A percentile compares a stretch with the other conserved stretches of the same genome.
Evolutionary conservation across 2,888 invertebrate genomes (phyloP).

Genomic region (Apoda limacodes): DNA sequence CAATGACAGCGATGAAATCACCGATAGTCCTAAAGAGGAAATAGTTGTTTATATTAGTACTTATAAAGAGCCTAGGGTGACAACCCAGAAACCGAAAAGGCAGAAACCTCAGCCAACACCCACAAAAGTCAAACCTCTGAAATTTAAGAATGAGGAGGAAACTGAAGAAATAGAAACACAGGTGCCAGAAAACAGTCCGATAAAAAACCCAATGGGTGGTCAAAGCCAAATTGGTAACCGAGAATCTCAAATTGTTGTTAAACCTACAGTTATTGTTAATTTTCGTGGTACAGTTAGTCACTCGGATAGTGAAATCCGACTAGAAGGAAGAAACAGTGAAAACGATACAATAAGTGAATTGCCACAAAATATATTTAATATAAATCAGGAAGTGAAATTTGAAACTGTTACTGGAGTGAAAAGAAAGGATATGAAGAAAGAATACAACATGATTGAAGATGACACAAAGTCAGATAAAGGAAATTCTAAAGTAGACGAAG

Average conservation of each 20-base stretch:
- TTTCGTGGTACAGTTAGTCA: slow-evolving; percentile 50
- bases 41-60: slow-evolving; percentile 42
- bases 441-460: too few relatives aligned
- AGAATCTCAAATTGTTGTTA: slow-evolving; percentile 56
- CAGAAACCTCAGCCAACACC: slow-evolving; percentile 25
- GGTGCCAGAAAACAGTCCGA: slow-evolving; percentile 25
- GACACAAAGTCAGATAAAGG: slow-evolving; percentile 23
- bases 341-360: slow-evolving; percentile 28
- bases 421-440: slow-evolving; percentile 20
- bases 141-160: slow-evolving; percentile 24
- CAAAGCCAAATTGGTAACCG: slow-evolving; percentile 61
- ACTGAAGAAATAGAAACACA: slow-evolving; percentile 20
- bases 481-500: slow-evolving; percentile 32
- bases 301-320: slow-evolving; percentile 45
- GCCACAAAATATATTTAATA: slow-evolving; percentile 52
- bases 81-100: slow-evolving; percentile 39
- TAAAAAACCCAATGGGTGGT: slow-evolving; percentile 48
- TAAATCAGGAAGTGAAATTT: slow-evolving; percentile 56
- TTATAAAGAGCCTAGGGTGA: slow-evolving; percentile 26
- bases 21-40: slow-evolving; percentile 37
- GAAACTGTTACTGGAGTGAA: slow-evolving; percentile 26
- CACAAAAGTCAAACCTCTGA: slow-evolving; percentile 26
- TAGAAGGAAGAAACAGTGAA: slow-evolving; percentile 37
- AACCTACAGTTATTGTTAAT: slow-evolving; percentile 60
- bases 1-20: slow-evolving; percentile 24